Conservation (phyloP, 2,888 invertebrate genomes). For the Neria commutata region DNA sequence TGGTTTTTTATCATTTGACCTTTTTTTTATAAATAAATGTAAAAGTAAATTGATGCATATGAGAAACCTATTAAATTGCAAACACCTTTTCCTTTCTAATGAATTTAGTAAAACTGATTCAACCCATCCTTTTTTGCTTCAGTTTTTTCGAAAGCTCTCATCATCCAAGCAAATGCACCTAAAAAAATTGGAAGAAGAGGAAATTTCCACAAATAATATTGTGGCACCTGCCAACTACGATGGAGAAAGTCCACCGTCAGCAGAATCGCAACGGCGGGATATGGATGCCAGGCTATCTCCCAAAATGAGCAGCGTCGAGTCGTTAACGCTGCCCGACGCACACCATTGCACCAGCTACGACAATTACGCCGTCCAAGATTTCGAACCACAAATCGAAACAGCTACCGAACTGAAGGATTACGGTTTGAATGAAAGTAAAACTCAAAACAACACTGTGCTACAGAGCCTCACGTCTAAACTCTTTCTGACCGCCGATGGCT, state of each 20-base stretch:
- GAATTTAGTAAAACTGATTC: neutral
- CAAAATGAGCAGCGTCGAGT: too few relatives aligned
- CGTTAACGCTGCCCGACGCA: too few relatives aligned
- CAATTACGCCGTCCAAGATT: slow-evolving; percentile 35
- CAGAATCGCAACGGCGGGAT: neutral
- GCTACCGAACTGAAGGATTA: slow-evolving; percentile 18
- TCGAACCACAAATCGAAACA: slow-evolving; percentile 31
- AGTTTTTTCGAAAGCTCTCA: slow-evolving; percentile 56
- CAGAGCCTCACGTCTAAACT: slow-evolving; percentile 37
- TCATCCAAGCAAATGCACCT: slow-evolving; percentile 50
- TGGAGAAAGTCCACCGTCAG: slow-evolving; percentile 18
- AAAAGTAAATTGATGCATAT: too few relatives aligned
- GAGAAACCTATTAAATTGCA: too few relatives aligned
- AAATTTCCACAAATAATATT: slow-evolving; percentile 41
- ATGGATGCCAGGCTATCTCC: too few relatives aligned
- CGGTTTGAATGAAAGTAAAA: neutral
- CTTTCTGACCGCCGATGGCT: slow-evolving; percentile 38
- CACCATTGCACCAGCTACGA: slow-evolving; percentile 3
- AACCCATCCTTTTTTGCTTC: slow-evolving; percentile 20
- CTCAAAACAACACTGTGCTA: slow-evolving; percentile 6
- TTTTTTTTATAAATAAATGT: too few relatives aligned
- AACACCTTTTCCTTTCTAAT: neutral
- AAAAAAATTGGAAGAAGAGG: slow-evolving; percentile 53
- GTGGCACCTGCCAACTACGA: slow-evolving; percentile 24
- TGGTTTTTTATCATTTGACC: too few relatives aligned